Base-by-base conservation (phyloP, 2,797 vertebrate species). In the Acanthopagrus latus region DNA sequence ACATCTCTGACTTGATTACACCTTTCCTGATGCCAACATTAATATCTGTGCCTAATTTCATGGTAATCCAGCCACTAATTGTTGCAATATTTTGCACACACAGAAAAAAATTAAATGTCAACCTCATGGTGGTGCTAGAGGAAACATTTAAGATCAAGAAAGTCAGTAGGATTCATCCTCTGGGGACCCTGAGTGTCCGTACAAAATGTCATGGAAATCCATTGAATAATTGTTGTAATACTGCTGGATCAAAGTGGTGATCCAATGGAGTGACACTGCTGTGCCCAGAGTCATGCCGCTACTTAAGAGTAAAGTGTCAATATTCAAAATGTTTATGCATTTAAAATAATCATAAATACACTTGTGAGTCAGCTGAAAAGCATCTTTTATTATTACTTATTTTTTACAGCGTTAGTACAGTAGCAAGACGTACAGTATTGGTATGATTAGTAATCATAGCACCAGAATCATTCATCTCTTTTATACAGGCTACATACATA, bases 381-480 rank as follows among this genome's bases (percentile, higher is more conserved):
- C 80, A 74, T 56, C 33, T 86, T 88, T 54, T 93, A 86, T 93
- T 91, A 83, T 83, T 85, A 75, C 69, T 79, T 87, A 58, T 56
- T 78, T 82, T 88, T 81, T 88, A 90, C 86, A 92, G 83, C 54
- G 77, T 95, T 95, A 95, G 92, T 94, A 91, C 62, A 92, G 88
- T 88, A 90, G 82, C 89, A 89, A 76, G 77, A 91, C 74, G 76
- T 89, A 93, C 82, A 88, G 81, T 82, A 91, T 87, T 66, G 63
- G 75, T 78, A 90, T 14, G 44, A 92, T 94, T 91, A 92, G 86
- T 89, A 84, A 91, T 71, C 76, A 86, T 89, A 95, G 93, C 94
- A 95, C 93, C 93, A 93, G 73, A 90, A 92, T 87, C 85, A 82
- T 89, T 91, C 76, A 81, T 92, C 84, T 86, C 68, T 86, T 89